These are phyloP conservation scores for Notocelia uddmanniana DNA, from an alignment of 2,888 invertebrate genomes.

Conservation along the genomic window DNA sequence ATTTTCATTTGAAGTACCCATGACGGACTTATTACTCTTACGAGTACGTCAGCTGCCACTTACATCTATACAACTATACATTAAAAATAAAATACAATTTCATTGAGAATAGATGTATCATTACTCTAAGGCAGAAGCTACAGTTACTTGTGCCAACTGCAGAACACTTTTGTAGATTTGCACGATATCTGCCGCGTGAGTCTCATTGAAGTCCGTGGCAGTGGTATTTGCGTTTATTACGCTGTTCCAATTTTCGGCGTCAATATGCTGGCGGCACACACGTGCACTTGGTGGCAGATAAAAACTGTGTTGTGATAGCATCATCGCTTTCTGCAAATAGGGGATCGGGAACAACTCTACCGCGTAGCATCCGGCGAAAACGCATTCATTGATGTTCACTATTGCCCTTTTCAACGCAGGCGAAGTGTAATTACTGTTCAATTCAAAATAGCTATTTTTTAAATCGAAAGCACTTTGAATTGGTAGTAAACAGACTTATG, in stretches of 20 bases:
- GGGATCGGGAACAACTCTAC: not conserved
- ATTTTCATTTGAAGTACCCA: too few relatives aligned
- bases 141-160: slow-evolving; percentile 6
- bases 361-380: slow-evolving; percentile 12
- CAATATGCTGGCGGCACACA: slow-evolving; percentile 13
- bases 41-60: too few relatives aligned
- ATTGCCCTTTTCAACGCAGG: slow-evolving; percentile 11
- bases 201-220: slow-evolving; percentile 2
- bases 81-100: too few relatives aligned
- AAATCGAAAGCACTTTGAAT: too few relatives aligned
- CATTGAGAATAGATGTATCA: not conserved
- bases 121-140: slow-evolving; percentile 7
- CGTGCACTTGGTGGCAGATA: slow-evolving; percentile 11
- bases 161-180: slow-evolving; percentile 19
- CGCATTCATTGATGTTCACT: slow-evolving; percentile 6
- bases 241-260: slow-evolving; percentile 11
- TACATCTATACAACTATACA: too few relatives aligned
- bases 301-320: slow-evolving; percentile 7
- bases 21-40: too few relatives aligned
- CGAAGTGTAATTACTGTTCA: slow-evolving; percentile 2
- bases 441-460: slow-evolving; percentile 8
- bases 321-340: slow-evolving; percentile 6
- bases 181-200: slow-evolving; percentile 3
- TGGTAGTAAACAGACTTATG: too few relatives aligned
- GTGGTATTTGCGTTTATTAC: slow-evolving; percentile 7